These are phyloP conservation scores for Clistopyga incitator DNA, from an alignment of 2,888 invertebrate species.

Conservation along the genomic window DNA sequence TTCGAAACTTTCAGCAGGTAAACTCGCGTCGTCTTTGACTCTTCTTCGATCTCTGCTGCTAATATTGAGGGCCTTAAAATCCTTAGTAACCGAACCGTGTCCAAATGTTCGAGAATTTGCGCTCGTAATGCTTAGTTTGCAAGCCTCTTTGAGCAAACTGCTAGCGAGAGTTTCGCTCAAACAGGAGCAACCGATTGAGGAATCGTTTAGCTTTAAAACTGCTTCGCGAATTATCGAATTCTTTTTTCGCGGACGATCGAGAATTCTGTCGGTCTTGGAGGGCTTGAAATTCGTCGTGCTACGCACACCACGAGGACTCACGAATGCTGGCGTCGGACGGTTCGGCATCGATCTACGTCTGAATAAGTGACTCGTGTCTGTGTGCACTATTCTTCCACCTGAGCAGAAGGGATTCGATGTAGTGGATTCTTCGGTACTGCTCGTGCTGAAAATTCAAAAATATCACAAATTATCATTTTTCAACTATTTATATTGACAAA, in stretches of 20 bases:
- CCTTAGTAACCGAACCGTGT: conserved; percentile 79
- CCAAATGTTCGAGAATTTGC: conserved; percentile 77
- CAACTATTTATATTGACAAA: no score
- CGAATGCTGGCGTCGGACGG: conserved; percentile 70
- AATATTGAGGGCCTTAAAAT: conserved; percentile 80
- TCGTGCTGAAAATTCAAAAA: conserved; percentile 69
- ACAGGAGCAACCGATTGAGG: conserved; percentile 65
- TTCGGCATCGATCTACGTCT: conserved; percentile 75
- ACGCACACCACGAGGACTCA: conserved; percentile 77
- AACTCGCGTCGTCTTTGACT: conserved; percentile 80
- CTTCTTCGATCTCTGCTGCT: conserved; percentile 72
- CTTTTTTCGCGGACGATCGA: conserved; percentile 75
- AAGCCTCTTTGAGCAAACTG: conserved; percentile 77
- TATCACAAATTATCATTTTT: background rate
- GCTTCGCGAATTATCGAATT: conserved; percentile 81
- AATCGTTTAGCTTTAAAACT: conserved; percentile 77
- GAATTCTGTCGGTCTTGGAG: conserved; percentile 76
- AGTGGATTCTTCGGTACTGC: conserved; percentile 71
- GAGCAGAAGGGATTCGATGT: conserved; percentile 77
- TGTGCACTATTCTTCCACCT: conserved; percentile 67
- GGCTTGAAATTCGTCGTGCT: conserved; percentile 81
- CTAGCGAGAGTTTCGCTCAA: conserved; percentile 75
- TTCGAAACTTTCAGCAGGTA: conserved; percentile 75
- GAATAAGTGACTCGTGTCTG: conserved; percentile 75
- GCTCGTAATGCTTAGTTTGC: conserved; percentile 77